Evolutionary conservation across 1,140 invertebrate species (phyloP), one percentile per base, ranked within the genome.

Genomic region (Zaprionus ghesquierei): DNA sequence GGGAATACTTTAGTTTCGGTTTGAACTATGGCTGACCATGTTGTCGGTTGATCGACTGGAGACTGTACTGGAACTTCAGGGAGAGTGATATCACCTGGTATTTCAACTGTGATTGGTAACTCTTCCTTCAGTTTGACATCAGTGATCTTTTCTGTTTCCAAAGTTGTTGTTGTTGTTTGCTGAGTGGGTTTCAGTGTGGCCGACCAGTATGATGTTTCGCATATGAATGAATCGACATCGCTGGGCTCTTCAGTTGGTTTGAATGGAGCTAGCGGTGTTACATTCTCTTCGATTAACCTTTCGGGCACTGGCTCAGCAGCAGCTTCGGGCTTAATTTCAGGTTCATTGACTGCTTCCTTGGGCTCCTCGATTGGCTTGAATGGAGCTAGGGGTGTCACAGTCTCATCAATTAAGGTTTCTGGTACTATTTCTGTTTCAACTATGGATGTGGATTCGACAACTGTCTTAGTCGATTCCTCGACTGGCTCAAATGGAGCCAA

Each of bases 11-110:
- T 91, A 5, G 76, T 62, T 58, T 91, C 84, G 10, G 90, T 91
- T 73, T 91, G 84, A 20, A 90, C 77, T 13, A 90, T 78, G n/a
- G 90, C 86, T n/a, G 90, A 90, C 90, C 90, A 91, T 2, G 90
- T 91, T 56, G 90, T 91, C 29, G 90, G 90, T 50, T 90, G 90
- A 59, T 89, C 86, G n/a, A 53, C 85, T 6, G 90, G 90, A 2
- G 90, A 91, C 46, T 89, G 65, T 9, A 91, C 86, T 2, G 80
- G 12, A 13, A 91, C 63, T 72, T 90, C 81, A 5, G 76, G 61
- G 12, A 54, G 25, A 6, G 50, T 23, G 13, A 41, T 33, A 25
- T 56, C 59, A n/a, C 20, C 18, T 15, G 85, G 71, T 62, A 85
- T 90, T 18, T 61, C 59, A 61, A 89, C 55, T 15, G 49, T 69